Conservation (phyloP, 37 sponge, comb jelly and placozoan genomes). For the Geodia barretti region DNA sequence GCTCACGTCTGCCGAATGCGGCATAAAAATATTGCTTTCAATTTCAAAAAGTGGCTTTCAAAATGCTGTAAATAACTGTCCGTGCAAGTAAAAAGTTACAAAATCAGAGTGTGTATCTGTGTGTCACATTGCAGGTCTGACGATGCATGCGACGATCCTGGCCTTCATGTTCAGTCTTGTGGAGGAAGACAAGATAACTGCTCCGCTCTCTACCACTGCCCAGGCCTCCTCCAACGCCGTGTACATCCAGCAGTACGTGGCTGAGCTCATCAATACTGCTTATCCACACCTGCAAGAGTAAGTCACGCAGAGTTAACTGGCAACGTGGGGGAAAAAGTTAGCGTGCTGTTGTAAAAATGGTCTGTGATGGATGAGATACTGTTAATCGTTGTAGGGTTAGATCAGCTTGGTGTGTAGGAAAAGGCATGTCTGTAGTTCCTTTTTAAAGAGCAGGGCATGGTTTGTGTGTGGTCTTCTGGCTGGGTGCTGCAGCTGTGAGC, state of each 20-base stretch:
- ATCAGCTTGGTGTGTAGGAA: too few relatives aligned
- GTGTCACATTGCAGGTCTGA: conserved; percentile 56
- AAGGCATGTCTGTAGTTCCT: background rate
- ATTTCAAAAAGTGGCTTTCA: too few relatives aligned
- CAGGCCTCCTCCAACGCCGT: conserved; percentile 43
- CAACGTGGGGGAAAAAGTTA: too few relatives aligned
- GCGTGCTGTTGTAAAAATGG: too few relatives aligned
- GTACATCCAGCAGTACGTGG: conserved; percentile 75
- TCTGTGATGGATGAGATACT: too few relatives aligned
- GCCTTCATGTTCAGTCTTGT: conserved; percentile 90
- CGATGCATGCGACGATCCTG: conserved; percentile 92
- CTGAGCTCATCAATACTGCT: conserved; percentile 84
- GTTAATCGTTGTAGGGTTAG: too few relatives aligned
- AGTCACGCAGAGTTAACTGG: conserved; percentile 17
- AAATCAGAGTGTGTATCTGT: background rate
- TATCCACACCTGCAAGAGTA: conserved; percentile 93
- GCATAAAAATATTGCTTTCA: too few relatives aligned
- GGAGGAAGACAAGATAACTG: conserved; percentile 72
- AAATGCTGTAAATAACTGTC: too few relatives aligned
- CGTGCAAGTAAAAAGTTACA: too few relatives aligned
- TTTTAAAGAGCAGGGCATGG: background rate
- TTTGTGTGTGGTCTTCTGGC: too few relatives aligned
- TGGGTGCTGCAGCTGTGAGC: too few relatives aligned
- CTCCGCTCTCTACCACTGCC: conserved; percentile 54
- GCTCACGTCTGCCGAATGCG: too few relatives aligned